These are phyloP conservation scores for Malurus melanocephalus DNA, from an alignment of 2,113 vertebrate species.

Conservation along the genomic window DNA sequence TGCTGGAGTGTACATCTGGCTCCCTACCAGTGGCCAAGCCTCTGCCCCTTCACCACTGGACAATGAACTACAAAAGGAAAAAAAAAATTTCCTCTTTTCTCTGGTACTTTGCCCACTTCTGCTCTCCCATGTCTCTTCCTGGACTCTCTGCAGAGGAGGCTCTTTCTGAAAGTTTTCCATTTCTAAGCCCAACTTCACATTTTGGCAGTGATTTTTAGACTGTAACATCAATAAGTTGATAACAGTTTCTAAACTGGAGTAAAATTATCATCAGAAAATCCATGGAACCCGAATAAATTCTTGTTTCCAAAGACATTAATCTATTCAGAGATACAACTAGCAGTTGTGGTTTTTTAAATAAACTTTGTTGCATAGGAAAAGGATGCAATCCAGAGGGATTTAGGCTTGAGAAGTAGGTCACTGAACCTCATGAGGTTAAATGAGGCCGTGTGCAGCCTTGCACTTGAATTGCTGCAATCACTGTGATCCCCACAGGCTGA, in stretches of 20 bases:
- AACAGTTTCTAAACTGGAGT: neutral
- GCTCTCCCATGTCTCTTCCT: neutral
- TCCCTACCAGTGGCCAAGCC: neutral
- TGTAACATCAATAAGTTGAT: neutral
- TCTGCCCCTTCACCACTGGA: neutral
- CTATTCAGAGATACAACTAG: neutral
- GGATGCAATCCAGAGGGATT: neutral
- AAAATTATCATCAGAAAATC: neutral
- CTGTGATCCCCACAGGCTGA: neutral
- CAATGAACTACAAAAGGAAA: neutral
- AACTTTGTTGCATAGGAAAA: neutral
- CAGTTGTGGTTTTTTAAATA: no score
- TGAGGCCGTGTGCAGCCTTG: neutral
- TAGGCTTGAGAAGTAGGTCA: neutral
- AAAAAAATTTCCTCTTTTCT: neutral
- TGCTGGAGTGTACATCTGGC: neutral
- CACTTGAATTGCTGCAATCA: neutral
- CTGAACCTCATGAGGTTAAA: neutral
- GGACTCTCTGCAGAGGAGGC: neutral
- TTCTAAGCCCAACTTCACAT: accelerated
- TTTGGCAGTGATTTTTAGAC: neutral
- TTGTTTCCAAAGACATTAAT: neutral
- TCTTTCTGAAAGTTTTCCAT: neutral
- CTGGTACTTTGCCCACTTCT: neutral
- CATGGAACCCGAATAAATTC: neutral